A percentile compares a stretch with the other conserved stretches of the same genome.
Conservation (phyloP, 2,113 vertebrate species). For the Xiphias gladius region DNA sequence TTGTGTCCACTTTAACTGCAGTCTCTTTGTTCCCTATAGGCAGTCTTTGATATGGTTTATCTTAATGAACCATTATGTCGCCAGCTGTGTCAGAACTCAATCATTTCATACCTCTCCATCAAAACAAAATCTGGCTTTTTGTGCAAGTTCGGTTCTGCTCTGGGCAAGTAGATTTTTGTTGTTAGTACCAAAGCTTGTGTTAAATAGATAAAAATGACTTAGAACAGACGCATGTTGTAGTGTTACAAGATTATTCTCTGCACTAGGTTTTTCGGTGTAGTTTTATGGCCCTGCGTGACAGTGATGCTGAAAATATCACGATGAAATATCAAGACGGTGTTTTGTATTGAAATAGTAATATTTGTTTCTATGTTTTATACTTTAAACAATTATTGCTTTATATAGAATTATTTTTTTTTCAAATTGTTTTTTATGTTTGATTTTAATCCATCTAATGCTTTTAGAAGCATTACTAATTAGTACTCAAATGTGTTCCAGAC, state of each 20-base stretch:
- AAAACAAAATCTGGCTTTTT: background rate
- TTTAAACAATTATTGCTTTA: background rate
- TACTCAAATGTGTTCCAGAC: background rate
- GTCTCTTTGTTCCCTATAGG: conserved; percentile 19
- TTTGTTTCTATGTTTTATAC: too few species aligned
- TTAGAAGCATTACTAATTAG: background rate
- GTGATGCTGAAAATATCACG: too few species aligned
- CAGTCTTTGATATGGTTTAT: conserved; percentile 2
- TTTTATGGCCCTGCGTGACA: too few species aligned
- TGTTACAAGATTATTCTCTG: background rate
- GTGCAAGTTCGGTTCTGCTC: background rate
- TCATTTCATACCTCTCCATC: background rate
- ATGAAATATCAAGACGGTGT: too few species aligned
- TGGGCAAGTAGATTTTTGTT: background rate
- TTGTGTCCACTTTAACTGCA: background rate
- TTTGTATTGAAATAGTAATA: too few species aligned
- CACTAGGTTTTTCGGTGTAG: too few species aligned
- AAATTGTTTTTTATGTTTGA: background rate
- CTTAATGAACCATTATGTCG: conserved; percentile 23
- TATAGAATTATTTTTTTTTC: background rate
- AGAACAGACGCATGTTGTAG: background rate
- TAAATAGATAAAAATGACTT: background rate
- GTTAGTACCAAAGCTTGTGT: background rate
- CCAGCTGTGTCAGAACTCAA: conserved; percentile 16
- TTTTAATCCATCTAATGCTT: background rate